Conservation (phyloP, 2,797 vertebrate genomes). For the Prunella strophiata region DNA sequence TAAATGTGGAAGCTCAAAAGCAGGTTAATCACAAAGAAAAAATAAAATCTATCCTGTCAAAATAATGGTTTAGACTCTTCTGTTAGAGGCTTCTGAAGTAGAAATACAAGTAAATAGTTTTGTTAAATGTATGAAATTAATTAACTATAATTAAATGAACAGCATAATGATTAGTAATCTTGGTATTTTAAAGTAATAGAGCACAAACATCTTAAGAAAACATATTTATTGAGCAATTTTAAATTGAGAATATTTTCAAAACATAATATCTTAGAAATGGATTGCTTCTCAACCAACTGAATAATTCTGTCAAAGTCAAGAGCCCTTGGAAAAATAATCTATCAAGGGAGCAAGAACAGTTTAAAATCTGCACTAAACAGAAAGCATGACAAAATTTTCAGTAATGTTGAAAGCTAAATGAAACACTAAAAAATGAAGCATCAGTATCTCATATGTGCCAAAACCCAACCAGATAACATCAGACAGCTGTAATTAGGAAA, state of each 20-base stretch:
- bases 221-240: conserved; percentile 25
- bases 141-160: conserved; percentile 64
- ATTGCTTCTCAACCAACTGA: background rate
- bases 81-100: conserved; percentile 23
- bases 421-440: background rate
- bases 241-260: conserved; percentile 39
- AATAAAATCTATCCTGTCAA: conserved; percentile 32
- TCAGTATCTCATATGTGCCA: background rate
- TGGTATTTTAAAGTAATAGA: conserved; percentile 41
- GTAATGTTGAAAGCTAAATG: conserved; percentile 1
- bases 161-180: conserved; percentile 59
- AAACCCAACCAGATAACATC: background rate
- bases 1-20: conserved; percentile 33
- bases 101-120: conserved; percentile 30
- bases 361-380: conserved; percentile 39
- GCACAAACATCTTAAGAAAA: conserved; percentile 53
- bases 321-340: conserved; percentile 20
- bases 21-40: conserved; percentile 13
- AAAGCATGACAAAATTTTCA: conserved; percentile 21
- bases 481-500: background rate
- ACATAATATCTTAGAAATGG: background rate
- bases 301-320: conserved; percentile 5
- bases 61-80: conserved; percentile 27
- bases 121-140: conserved; percentile 63
- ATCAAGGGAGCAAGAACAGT: conserved; percentile 35